Evolutionary conservation across 2,797 vertebrate genomes (phyloP).

Genomic region (Steatocranus sp.): DNA sequence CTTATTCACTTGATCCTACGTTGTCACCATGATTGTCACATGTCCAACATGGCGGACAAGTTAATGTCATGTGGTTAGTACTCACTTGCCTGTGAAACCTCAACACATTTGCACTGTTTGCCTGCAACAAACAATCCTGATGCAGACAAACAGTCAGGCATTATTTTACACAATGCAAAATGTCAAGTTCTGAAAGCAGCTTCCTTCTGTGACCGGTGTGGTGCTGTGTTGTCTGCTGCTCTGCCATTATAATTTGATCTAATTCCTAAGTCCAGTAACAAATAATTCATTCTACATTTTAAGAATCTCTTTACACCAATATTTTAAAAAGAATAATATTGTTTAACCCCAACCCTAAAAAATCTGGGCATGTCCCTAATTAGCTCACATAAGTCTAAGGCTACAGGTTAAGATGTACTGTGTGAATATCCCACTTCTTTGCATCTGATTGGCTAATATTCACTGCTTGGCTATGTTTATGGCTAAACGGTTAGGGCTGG

Average conservation of each 20-base stretch:
- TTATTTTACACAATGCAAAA: background rate
- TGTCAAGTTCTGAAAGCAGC: background rate
- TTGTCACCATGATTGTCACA: background rate
- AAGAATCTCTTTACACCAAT: background rate
- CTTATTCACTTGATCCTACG: background rate
- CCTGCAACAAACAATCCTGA: background rate
- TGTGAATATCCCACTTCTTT: background rate
- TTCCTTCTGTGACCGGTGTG: background rate
- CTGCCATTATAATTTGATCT: background rate
- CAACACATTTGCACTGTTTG: background rate
- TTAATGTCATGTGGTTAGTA: background rate
- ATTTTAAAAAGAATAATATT: background rate
- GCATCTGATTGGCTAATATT: background rate
- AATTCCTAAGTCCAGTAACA: background rate
- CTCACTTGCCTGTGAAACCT: background rate
- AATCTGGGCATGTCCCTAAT: background rate
- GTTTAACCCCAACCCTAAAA: background rate
- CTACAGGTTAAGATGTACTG: background rate
- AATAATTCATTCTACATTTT: background rate
- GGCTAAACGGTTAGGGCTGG: background rate
- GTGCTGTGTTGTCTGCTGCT: background rate
- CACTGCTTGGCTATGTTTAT: background rate
- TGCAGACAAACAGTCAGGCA: background rate
- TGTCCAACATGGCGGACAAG: background rate
- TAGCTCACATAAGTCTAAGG: background rate